These are phyloP conservation scores for Calypte anna DNA, from an alignment of 2,113 vertebrate species.

Conservation along the genomic window DNA sequence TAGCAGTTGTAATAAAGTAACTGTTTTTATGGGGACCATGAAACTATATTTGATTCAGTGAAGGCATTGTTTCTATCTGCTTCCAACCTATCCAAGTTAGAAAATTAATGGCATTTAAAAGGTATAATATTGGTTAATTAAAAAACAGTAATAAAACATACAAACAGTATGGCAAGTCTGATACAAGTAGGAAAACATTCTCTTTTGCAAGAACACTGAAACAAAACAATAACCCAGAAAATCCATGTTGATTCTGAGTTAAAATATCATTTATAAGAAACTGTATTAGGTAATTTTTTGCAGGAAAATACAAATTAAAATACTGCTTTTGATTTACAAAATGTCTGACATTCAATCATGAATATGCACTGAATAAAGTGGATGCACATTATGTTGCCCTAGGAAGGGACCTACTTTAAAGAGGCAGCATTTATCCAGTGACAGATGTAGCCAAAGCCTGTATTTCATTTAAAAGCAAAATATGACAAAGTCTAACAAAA, in stretches of 20 bases:
- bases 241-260: not conserved
- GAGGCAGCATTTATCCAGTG: not conserved
- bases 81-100: not conserved
- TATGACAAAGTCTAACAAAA: not conserved
- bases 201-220: constrained; percentile 2
- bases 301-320: constrained; percentile 29
- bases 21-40: not conserved
- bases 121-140: not conserved
- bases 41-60: not conserved
- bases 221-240: not conserved
- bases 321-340: constrained; percentile 7
- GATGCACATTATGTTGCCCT: not conserved
- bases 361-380: not conserved
- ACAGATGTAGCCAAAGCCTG: not conserved
- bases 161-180: not conserved
- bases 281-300: not conserved
- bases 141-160: not conserved
- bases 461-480: constrained; percentile 8
- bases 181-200: not conserved
- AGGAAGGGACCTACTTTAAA: not conserved
- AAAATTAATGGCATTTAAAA: not conserved
- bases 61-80: not conserved
- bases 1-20: not conserved
- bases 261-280: constrained; percentile 2
- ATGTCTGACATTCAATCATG: not conserved